phyloP scores from a whole-genome alignment of 1,140 invertebrate genomes.

The Mya arenaria region DNA sequence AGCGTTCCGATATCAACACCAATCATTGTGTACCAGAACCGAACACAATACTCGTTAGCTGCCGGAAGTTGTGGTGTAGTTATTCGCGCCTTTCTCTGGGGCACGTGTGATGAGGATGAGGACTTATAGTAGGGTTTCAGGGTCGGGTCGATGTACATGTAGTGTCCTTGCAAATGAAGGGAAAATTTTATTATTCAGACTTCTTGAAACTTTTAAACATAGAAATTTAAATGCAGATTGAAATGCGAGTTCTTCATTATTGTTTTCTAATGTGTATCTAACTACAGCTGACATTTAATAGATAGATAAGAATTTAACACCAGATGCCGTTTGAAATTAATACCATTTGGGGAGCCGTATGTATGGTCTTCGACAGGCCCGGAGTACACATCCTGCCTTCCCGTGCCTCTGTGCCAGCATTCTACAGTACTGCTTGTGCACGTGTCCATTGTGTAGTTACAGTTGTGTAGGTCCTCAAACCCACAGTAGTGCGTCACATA shows the following conservation, averaged over 20 bases:
- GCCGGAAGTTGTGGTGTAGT: slow-evolving; percentile 52
- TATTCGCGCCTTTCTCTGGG: slow-evolving; percentile 23
- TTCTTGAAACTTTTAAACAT: too few relatives aligned
- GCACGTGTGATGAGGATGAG: background rate
- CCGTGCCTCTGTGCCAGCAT: slow-evolving; percentile 15
- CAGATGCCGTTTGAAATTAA: too few relatives aligned
- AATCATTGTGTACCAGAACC: slow-evolving; percentile 70
- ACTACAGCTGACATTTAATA: too few relatives aligned
- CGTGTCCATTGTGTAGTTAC: slow-evolving; percentile 44
- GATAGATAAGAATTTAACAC: too few relatives aligned
- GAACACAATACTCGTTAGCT: slow-evolving; percentile 57
- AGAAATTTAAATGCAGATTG: too few relatives aligned
- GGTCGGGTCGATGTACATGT: slow-evolving; percentile 57
- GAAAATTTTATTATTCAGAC: too few relatives aligned
- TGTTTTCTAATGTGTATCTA: too few relatives aligned
- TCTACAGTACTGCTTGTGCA: background rate
- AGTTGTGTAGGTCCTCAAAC: slow-evolving; percentile 52
- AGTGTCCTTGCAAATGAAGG: too few relatives aligned
- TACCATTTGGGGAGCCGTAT: slow-evolving; percentile 57
- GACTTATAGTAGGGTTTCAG: background rate
- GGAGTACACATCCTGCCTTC: background rate
- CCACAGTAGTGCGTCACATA: slow-evolving; percentile 52
- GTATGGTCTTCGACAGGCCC: slow-evolving; percentile 64
- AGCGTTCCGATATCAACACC: slow-evolving; percentile 54
- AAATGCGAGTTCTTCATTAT: too few relatives aligned